Evolutionary conservation across 2,113 vertebrate species (phyloP).

Genomic region (Holacanthus passer): DNA sequence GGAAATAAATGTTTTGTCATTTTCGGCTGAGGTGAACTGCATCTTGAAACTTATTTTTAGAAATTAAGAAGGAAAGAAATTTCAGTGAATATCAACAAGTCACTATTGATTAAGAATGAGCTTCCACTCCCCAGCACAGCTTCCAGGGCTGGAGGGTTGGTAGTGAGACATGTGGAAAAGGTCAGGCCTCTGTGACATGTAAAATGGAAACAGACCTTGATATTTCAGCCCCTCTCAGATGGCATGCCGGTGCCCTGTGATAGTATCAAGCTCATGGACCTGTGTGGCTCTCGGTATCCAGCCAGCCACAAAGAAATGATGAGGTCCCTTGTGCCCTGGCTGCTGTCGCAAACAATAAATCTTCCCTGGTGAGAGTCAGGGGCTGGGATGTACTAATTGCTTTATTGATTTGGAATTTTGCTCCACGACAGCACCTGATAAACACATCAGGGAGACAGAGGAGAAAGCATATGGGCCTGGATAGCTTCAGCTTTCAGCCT

Average conservation of each 20-base stretch:
- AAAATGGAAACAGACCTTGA: conserved; percentile 26
- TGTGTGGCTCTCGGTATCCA: conserved; percentile 29
- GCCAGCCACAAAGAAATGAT: conserved; percentile 61
- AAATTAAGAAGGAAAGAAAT: background rate
- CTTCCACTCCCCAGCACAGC: conserved; percentile 1
- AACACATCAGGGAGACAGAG: conserved; percentile 73
- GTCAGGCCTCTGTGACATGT: conserved; percentile 50
- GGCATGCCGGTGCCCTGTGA: conserved; percentile 26
- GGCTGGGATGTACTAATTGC: conserved; percentile 81
- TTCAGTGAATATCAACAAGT: conserved; percentile 14
- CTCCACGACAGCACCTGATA: conserved; percentile 72
- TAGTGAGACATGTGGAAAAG: conserved; percentile 49
- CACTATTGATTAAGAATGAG: conserved; percentile 32
- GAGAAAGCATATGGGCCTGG: conserved; percentile 57
- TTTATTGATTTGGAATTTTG: conserved; percentile 81
- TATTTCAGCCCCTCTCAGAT: background rate
- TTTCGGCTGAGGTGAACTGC: background rate
- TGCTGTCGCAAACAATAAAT: conserved; percentile 72
- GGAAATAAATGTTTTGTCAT: background rate
- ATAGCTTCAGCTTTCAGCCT: conserved; percentile 36
- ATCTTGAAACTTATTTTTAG: background rate
- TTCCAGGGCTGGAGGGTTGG: conserved; percentile 7
- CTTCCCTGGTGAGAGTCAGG: conserved; percentile 63
- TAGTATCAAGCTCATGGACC: conserved; percentile 32
- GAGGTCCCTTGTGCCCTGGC: conserved; percentile 60